Base-by-base conservation (phyloP, 2,797 vertebrate genomes). In the Enteromius treurensis region DNA sequence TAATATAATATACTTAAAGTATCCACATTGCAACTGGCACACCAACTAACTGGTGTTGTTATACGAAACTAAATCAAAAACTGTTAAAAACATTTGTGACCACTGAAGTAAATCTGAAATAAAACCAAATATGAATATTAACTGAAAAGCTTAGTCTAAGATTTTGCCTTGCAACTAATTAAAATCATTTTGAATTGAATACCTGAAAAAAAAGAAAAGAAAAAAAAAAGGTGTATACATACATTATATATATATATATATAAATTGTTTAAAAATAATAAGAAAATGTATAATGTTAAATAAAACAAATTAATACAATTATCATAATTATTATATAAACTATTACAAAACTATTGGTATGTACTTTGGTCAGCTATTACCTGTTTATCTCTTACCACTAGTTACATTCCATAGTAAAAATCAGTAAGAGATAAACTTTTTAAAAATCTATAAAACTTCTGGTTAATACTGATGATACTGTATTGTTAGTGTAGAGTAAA, bases 401-500 rank as follows among this genome's bases (percentile, higher is more conserved):
- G n/a, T 26, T 40, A 45, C 32, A 15, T 60, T 74, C 1, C 3
- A 45, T 10, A 47, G 26, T 5, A 19, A 11, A 58, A 29, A 70
- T 49, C 7, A 58, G 17, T 14, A 5, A 64, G 53, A 60, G 80
- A 74, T 81, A 81, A 74, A 34, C 29, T 26, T 60, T 4, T 13
- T 26, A 15, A 62, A 29, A 29, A 74, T 49, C 51, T 80, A 60
- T 32, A 58, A 73, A 73, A 29, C 29, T 3, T 17, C 1, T 17
- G 19, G 15, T 45, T 21, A 42, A 13, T 68, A 14, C 19, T 49
- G 17, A 68, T 19, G 1, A 51, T 0, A 11, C 19, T 1, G 5
- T 71, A 3, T 62, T 62, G 29, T 62, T 40, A 58, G 17, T n/a
- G 67, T 71, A 71, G 37, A n/a, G 10, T 53, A 19, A 26, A 29